A percentile compares a stretch with the other conserved stretches of the same genome.
Evolutionary conservation across 1,140 invertebrate genomes (phyloP).

Genomic region (Calosoma granatense): DNA sequence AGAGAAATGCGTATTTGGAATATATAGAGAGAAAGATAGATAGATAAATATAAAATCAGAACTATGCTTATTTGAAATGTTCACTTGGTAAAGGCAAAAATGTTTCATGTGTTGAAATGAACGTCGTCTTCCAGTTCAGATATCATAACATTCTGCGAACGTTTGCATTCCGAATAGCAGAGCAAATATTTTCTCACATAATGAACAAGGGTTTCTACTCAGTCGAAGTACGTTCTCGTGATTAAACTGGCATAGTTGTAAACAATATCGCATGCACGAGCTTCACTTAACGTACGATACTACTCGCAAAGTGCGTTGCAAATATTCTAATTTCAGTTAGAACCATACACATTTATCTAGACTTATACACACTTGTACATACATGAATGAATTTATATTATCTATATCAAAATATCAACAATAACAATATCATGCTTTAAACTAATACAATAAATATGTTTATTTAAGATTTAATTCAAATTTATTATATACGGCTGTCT

Average conservation of each 20-base stretch:
- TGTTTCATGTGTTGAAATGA: no score
- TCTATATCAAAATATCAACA: no score
- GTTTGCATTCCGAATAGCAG: background rate
- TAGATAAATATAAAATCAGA: background rate
- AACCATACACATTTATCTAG: no score
- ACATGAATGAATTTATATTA: no score
- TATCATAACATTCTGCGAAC: background rate
- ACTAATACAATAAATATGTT: no score
- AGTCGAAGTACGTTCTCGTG: background rate
- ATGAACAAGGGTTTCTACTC: background rate
- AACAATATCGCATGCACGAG: background rate
- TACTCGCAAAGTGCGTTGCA: background rate
- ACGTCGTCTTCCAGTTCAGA: no score
- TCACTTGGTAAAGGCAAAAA: no score
- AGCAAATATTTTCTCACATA: background rate
- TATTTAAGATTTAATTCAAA: no score
- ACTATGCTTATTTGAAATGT: background rate
- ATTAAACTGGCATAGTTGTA: background rate
- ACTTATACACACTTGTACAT: no score
- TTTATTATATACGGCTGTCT: no score
- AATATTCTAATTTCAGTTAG: background rate
- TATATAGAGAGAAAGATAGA: background rate
- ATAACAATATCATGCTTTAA: no score
- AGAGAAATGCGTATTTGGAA: background rate
- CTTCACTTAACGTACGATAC: background rate